These are phyloP conservation scores for Sarcoramphus papa DNA, from an alignment of 2,797 vertebrate species.

Conservation along the genomic window DNA sequence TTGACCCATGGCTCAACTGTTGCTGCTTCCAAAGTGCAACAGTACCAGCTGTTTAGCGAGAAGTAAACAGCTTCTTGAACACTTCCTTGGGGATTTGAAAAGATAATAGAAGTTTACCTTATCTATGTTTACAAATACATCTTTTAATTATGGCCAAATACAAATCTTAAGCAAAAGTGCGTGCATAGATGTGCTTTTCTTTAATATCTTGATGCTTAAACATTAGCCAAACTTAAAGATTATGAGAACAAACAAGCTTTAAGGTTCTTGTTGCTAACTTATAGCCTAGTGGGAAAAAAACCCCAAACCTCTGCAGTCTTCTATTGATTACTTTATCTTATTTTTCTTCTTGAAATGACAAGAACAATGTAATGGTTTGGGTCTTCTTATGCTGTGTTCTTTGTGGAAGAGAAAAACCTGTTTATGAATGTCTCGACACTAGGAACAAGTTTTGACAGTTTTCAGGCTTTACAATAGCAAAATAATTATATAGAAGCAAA, in stretches of 20 bases:
- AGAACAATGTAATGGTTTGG: not conserved
- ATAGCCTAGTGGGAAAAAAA: not conserved
- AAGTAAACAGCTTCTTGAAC: not conserved
- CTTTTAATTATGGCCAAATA: not conserved
- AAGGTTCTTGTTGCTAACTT: not conserved
- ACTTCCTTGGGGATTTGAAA: not conserved
- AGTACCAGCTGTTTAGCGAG: not conserved
- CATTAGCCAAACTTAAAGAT: not conserved
- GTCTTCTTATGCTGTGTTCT: not conserved
- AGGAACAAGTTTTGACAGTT: not conserved
- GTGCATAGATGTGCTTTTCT: not conserved
- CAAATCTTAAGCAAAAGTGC: not conserved
- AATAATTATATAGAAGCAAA: not conserved
- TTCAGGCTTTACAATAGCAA: not conserved
- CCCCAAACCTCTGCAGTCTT: not conserved
- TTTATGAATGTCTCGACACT: not conserved
- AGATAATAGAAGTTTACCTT: not conserved
- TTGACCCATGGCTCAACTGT: not conserved
- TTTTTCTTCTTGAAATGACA: not conserved
- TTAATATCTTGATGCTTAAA: not conserved
- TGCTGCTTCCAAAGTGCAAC: not conserved
- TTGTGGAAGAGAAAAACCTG: not conserved
- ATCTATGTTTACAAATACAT: not conserved
- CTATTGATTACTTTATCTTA: not conserved
- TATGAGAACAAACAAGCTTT: not conserved